These are phyloP conservation scores for Trichopoda pennipes DNA, from an alignment of 2,888 invertebrate genomes.

Conservation along the genomic window DNA sequence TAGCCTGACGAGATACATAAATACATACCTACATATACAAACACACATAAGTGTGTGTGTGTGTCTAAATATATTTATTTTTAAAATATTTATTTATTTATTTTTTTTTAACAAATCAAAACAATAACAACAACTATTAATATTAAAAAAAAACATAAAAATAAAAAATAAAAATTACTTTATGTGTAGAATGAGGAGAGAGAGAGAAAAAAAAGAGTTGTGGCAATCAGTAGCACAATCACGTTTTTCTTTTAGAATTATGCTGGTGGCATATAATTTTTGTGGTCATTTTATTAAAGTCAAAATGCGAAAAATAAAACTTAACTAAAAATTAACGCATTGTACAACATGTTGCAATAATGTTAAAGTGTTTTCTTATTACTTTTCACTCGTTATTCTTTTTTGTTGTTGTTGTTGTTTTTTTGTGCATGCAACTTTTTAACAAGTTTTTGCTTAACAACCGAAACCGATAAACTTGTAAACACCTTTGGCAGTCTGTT, in stretches of 20 bases:
- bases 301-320: constrained; percentile 32
- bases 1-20: not conserved
- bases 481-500: constrained; percentile 62
- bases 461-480: constrained; percentile 69
- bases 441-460: constrained; percentile 66
- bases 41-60: not conserved
- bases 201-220: constrained; percentile 32
- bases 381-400: constrained; percentile 11
- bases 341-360: constrained; percentile 69
- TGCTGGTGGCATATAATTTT: constrained; percentile 67
- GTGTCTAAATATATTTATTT: not conserved
- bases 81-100: constrained; percentile 46
- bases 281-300: constrained; percentile 32
- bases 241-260: constrained; percentile 66
- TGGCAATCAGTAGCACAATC: constrained; percentile 68
- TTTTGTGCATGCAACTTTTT: constrained; percentile 60
- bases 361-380: constrained; percentile 61
- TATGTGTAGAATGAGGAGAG: not conserved
- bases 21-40: not conserved
- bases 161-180: constrained; percentile 20
- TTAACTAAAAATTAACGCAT: constrained; percentile 63
- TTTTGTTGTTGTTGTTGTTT: constrained; percentile 27
- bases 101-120: constrained; percentile 36
- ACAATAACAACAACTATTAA: constrained; percentile 23
- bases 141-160: not conserved